Evolutionary conservation across 2,113 vertebrate species (phyloP).

Genomic region (Triplophysa tibetana): DNA sequence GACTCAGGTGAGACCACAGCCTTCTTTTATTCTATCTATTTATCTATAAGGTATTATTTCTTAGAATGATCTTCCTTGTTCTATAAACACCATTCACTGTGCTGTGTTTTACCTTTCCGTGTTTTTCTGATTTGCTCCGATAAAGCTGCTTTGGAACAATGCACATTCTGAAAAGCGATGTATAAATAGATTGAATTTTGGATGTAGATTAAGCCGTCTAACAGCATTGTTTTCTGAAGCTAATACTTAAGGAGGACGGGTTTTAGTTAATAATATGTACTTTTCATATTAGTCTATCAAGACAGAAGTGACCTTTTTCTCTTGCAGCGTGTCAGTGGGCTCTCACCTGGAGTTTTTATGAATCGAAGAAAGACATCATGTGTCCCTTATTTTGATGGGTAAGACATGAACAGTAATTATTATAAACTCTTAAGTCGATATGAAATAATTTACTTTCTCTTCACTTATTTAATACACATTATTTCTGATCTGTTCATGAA

Average conservation of each 20-base stretch:
- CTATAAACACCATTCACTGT: no score
- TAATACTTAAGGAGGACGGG: no score
- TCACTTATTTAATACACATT: no score
- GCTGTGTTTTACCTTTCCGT: no score
- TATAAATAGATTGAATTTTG: not conserved
- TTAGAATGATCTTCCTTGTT: no score
- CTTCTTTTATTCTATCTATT: not conserved
- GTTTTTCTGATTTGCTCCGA: no score
- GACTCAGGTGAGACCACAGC: constrained; percentile 60
- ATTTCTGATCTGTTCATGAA: no score
- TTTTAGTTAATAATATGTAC: not conserved
- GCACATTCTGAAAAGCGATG: no score
- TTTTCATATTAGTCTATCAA: not conserved
- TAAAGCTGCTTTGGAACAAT: no score
- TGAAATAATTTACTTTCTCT: no score
- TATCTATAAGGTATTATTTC: no score
- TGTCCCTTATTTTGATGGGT: constrained; percentile 83
- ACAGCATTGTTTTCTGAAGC: no score
- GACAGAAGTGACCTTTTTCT: constrained; percentile 44
- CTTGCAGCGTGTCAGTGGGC: constrained; percentile 76
- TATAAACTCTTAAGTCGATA: not conserved
- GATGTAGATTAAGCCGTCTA: not conserved
- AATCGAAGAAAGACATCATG: constrained; percentile 80
- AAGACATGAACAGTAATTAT: constrained; percentile 42
- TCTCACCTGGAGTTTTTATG: constrained; percentile 76